Base-by-base conservation (phyloP, 2,888 invertebrate species). In the Tenodera sinensis region DNA sequence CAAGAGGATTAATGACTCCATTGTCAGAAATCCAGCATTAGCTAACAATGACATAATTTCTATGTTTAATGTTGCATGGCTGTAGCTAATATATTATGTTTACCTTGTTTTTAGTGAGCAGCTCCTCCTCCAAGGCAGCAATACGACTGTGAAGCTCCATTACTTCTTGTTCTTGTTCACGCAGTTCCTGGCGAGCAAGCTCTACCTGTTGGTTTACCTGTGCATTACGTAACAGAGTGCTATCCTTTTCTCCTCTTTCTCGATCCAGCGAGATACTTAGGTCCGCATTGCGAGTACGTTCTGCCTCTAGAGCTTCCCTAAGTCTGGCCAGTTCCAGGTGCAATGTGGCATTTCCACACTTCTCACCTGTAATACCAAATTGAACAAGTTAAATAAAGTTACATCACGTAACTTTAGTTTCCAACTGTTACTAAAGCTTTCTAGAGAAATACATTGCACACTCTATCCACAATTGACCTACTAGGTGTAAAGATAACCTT, bases 201-300 rank as follows among this genome's bases (percentile, higher is more conserved):
- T 97, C 97, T 91, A 97, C 95, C 90, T 96, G 96, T 92, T 97
- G 97, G 0, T 97, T 97, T 91, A 97, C 96, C 91, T 97, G 96
- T 2, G 97, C 97, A 92, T 97, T 97, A 86, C 97, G 94, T 89
- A 97, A 92, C 87, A 97, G 93, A 0, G 96, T 96, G 3, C 96
- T 95, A 92, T 97, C 96, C 92, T 97, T 97, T 91, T 97, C 97
- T 14, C 96, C 95, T 86, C 95, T 95, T 91, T 97, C 97, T 91
- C 92, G 93, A 81, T 93, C 93, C 71, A 93, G 89, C 71, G 89
- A 86, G 88, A 88, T 84, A 83, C 89, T 84, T 2, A 90, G 81
- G 28, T 90, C 89, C 14, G 86, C 92, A 15, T 91, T 91, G 4
- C 91, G 90, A 27, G 91, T 91, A 71, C 92, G 92, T 89, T 93